phyloP scores from a whole-genome alignment of 2,113 vertebrate species.

The Epinephelus moara region DNA sequence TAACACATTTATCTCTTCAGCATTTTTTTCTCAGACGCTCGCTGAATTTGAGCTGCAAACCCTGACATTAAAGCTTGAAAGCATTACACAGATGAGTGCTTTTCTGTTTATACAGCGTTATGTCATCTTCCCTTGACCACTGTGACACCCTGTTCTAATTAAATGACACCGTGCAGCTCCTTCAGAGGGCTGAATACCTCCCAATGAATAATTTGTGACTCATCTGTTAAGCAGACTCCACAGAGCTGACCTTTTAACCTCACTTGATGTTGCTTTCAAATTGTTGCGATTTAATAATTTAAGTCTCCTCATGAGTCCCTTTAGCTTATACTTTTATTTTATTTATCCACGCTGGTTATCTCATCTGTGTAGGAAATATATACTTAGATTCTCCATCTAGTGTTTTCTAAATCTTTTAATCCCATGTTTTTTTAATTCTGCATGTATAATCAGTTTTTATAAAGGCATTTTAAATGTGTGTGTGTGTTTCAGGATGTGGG shows the following conservation, averaged over 20 bases:
- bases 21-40: background rate
- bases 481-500: conserved; percentile 92
- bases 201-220: background rate
- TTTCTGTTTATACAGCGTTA: background rate
- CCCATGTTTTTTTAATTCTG: no score
- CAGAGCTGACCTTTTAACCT: background rate
- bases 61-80: background rate
- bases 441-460: background rate
- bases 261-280: background rate
- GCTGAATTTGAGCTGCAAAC: background rate
- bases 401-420: no score
- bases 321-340: background rate
- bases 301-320: background rate
- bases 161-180: background rate
- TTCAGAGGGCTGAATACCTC: background rate
- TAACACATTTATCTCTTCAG: background rate
- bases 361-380: no score
- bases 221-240: background rate
- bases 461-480: background rate
- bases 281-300: background rate
- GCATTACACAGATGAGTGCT: background rate
- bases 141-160: conserved; percentile 3
- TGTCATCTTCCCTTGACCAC: background rate
- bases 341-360: no score
- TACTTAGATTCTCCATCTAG: no score